Evolutionary conservation across 2,888 invertebrate genomes (phyloP).

Genomic region (Cephus pulcher): DNA sequence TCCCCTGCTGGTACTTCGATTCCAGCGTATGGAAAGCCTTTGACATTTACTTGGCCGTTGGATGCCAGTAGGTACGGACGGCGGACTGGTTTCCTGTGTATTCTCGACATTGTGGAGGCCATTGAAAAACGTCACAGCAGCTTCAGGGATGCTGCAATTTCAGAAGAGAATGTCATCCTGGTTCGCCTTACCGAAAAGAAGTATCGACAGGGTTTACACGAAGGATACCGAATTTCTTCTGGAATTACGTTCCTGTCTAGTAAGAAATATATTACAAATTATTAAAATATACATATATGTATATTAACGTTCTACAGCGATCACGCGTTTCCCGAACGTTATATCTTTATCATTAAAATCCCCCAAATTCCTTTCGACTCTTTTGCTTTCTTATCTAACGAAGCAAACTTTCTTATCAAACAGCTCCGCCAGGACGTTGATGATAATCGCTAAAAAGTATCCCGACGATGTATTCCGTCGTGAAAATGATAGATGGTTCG

Average conservation of each 20-base stretch:
- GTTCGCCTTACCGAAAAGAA: not conserved
- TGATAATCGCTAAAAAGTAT: slow-evolving; percentile 3
- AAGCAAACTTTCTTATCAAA: slow-evolving; percentile 1
- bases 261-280: no score
- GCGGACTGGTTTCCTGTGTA: not conserved
- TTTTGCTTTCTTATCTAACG: not conserved
- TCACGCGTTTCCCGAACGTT: not conserved
- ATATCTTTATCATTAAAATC: not conserved
- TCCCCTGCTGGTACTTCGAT: not conserved
- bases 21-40: not conserved
- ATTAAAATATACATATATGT: no score
- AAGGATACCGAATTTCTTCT: not conserved
- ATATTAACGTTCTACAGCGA: not conserved
- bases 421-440: not conserved
- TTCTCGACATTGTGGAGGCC: not conserved
- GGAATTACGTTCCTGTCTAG: no score
- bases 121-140: not conserved
- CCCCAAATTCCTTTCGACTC: no score
- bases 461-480: not conserved
- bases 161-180: not conserved
- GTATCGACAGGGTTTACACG: not conserved
- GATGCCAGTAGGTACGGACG: not conserved
- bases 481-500: not conserved
- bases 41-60: not conserved
- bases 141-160: not conserved